Conservation (phyloP, 1,140 invertebrate species). For the Trachymyrmex cornetzi region DNA sequence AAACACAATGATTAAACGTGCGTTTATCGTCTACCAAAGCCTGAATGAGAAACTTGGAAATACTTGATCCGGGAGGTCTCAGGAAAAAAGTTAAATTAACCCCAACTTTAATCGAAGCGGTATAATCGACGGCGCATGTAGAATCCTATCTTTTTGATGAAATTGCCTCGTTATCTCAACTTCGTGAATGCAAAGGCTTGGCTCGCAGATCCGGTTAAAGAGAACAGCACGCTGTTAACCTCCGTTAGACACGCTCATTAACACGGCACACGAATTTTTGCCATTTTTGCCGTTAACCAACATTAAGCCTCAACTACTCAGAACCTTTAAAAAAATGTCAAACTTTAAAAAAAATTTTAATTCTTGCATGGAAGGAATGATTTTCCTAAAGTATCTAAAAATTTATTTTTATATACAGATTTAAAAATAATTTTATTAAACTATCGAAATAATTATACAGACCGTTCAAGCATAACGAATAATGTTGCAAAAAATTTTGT, state of each 20-base stretch:
- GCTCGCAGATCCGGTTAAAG: constrained; percentile 40
- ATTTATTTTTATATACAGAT: too few species aligned
- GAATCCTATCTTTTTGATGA: constrained; percentile 50
- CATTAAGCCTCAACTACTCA: neutral
- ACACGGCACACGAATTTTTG: constrained; percentile 30
- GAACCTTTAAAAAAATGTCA: neutral
- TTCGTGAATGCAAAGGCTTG: constrained; percentile 36
- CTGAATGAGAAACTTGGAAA: constrained; percentile 56
- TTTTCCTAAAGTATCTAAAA: too few species aligned
- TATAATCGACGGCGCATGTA: constrained; percentile 41
- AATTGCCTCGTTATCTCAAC: constrained; percentile 38
- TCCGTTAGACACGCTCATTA: constrained; percentile 60
- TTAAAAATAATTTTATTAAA: too few species aligned
- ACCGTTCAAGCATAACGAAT: too few species aligned
- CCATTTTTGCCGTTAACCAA: constrained; percentile 35
- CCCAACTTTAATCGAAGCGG: constrained; percentile 64
- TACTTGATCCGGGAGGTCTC: constrained; percentile 1
- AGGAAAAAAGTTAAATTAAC: constrained; percentile 69
- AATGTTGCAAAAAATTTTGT: too few species aligned
- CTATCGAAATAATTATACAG: too few species aligned
- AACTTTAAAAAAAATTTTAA: neutral
- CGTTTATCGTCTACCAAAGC: constrained; percentile 28
- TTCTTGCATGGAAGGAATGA: neutral
- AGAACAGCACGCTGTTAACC: constrained; percentile 52
- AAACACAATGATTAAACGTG: constrained; percentile 63